phyloP scores from a whole-genome alignment of 2,113 vertebrate species.

The Triplophysa dalaica region DNA sequence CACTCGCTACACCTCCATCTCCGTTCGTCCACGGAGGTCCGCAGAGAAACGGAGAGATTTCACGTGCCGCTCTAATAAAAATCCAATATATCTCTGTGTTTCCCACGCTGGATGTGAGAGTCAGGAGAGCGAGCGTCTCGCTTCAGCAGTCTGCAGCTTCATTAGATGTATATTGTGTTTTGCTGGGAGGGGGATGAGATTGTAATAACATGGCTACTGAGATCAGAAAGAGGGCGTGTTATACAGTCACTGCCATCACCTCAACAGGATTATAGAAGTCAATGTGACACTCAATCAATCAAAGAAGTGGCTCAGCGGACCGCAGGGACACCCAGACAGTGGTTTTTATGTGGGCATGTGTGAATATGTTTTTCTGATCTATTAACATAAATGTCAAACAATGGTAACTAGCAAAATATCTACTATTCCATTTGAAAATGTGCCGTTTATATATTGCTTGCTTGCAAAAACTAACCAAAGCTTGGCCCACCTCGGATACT shows the following conservation, averaged over 20 bases:
- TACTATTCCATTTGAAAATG: no score
- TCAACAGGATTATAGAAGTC: not conserved
- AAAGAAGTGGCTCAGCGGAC: no score
- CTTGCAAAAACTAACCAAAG: no score
- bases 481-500: no score
- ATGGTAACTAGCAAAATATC: no score
- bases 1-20: not conserved
- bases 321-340: no score
- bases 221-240: conserved; percentile 10
- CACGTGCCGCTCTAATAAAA: conserved; percentile 61
- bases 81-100: conserved; percentile 63
- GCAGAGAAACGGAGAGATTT: conserved; percentile 47
- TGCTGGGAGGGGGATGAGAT: conserved; percentile 50
- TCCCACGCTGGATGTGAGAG: conserved; percentile 60
- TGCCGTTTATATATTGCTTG: no score
- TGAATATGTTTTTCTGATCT: no score
- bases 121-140: conserved; percentile 59
- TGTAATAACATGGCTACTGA: conserved; percentile 36
- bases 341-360: no score
- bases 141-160: conserved; percentile 61
- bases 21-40: not conserved
- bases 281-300: no score
- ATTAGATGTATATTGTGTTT: conserved; percentile 67
- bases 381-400: no score
- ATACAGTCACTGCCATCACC: not conserved